phyloP scores from a whole-genome alignment of 2,113 vertebrate genomes.

The Elephas maximus region DNA sequence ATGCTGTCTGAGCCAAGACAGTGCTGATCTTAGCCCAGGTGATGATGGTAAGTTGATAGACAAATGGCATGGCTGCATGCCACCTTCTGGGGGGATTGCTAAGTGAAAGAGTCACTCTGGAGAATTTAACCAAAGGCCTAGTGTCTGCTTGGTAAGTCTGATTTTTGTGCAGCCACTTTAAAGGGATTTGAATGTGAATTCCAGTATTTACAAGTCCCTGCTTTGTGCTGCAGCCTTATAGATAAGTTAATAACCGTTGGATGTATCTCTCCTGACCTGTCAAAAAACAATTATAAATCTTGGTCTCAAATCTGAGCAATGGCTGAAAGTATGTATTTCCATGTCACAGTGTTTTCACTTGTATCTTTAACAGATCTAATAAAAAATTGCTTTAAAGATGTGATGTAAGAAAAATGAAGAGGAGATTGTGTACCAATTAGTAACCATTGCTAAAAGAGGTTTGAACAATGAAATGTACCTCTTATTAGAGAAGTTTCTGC shows the following conservation, averaged over 20 bases:
- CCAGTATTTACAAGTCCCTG: neutral
- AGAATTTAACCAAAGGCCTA: neutral
- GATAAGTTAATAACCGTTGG: neutral
- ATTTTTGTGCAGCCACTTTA: neutral
- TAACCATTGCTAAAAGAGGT: conserved; percentile 42
- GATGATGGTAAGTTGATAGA: neutral
- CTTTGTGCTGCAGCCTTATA: neutral
- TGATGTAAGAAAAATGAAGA: neutral
- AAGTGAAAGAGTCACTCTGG: neutral
- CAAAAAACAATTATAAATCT: neutral
- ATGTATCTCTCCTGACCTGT: neutral
- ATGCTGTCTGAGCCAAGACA: neutral
- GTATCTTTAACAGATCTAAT: neutral
- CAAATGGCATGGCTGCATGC: neutral
- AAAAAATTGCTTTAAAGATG: neutral
- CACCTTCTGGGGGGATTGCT: neutral
- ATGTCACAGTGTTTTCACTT: neutral
- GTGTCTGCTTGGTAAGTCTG: neutral
- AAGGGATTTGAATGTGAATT: neutral
- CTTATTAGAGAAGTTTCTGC: neutral
- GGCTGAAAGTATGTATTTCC: neutral
- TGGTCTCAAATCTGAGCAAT: neutral
- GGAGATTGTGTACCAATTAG: neutral
- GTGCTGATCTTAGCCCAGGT: neutral
- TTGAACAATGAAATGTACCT: neutral